These are phyloP conservation scores for Tromatobia lineatoria DNA, from an alignment of 2,888 invertebrate genomes.

Conservation along the genomic window DNA sequence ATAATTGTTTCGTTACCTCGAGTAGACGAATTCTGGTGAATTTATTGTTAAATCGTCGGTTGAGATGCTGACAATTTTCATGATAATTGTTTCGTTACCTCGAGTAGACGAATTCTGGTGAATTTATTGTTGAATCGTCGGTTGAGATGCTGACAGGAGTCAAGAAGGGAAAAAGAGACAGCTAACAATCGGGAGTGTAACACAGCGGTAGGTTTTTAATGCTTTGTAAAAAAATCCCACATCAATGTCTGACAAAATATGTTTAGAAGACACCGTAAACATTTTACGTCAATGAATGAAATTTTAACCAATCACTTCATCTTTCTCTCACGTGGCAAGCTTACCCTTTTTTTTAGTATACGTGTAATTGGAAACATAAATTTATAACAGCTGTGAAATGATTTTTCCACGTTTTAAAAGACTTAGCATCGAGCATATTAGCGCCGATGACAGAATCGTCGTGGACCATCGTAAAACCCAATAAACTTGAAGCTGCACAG, in stretches of 20 bases:
- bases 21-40: conserved; percentile 26
- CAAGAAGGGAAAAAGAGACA: conserved; percentile 35
- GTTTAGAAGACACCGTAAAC: too few relatives aligned
- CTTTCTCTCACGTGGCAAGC: too few relatives aligned
- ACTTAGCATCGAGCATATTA: not conserved
- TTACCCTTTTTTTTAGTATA: too few relatives aligned
- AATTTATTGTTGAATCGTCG: conserved; percentile 47
- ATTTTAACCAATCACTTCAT: too few relatives aligned
- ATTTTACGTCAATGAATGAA: too few relatives aligned
- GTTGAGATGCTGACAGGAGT: conserved; percentile 44
- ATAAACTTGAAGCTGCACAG: not conserved
- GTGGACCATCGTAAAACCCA: not conserved
- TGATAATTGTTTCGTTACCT: conserved; percentile 42
- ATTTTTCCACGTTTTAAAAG: too few relatives aligned
- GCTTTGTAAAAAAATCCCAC: too few relatives aligned
- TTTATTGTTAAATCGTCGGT: conserved; percentile 48
- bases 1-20: conserved; percentile 40
- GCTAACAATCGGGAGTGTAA: conserved; percentile 61
- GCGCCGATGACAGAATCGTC: not conserved
- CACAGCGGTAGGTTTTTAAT: too few relatives aligned
- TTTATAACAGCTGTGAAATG: too few relatives aligned
- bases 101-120: conserved; percentile 19
- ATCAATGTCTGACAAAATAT: too few relatives aligned
- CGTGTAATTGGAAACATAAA: too few relatives aligned
- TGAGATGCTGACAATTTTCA: conserved; percentile 24